Percentiles rank a stretch among this genome's conserved stretches.
Conservation (phyloP, 2,888 invertebrate species). For the Ectemnius continuus region DNA sequence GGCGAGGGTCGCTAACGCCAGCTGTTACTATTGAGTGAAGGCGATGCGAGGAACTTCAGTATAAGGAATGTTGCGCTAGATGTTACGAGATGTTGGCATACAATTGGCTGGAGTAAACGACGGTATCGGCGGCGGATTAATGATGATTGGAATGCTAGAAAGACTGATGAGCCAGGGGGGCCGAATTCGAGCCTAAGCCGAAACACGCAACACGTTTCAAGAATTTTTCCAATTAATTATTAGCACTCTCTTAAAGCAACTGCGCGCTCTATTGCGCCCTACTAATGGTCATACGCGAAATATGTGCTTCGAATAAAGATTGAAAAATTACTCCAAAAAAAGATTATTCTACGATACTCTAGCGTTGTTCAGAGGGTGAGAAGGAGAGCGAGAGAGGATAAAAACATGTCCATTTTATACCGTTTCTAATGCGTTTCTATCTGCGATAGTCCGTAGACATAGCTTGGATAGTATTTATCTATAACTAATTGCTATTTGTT, state of each 20-base stretch:
- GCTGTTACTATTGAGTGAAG: slow-evolving; percentile 73
- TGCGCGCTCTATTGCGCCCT: slow-evolving; percentile 20
- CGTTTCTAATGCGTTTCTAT: slow-evolving; percentile 76
- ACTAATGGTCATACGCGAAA: slow-evolving; percentile 30
- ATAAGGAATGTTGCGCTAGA: slow-evolving; percentile 46
- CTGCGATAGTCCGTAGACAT: slow-evolving; percentile 71
- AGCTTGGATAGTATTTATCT: slow-evolving; percentile 75
- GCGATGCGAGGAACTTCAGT: slow-evolving; percentile 19
- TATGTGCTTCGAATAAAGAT: slow-evolving; percentile 36
- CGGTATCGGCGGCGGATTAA: slow-evolving; percentile 25
- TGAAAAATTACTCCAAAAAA: slow-evolving; percentile 33
- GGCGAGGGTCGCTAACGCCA: slow-evolving; percentile 73
- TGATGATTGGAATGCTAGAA: slow-evolving; percentile 61
- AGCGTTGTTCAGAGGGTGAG: slow-evolving; percentile 35
- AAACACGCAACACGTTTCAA: slow-evolving; percentile 60
- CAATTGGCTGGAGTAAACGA: slow-evolving; percentile 19
- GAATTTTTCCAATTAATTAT: slow-evolving; percentile 54
- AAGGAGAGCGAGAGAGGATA: slow-evolving; percentile 34
- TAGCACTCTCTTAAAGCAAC: slow-evolving; percentile 49
- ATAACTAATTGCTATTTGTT: slow-evolving; percentile 61
- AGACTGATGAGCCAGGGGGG: slow-evolving; percentile 67
- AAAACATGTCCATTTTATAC: slow-evolving; percentile 75
- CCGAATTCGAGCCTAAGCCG: slow-evolving; percentile 63
- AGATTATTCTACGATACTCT: slow-evolving; percentile 32
- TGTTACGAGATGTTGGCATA: slow-evolving; percentile 8